A percentile compares a stretch with the other conserved stretches of the same genome.
These are phyloP conservation scores for Coreoperca whiteheadi DNA, from an alignment of 2,113 vertebrate genomes.

Conservation along the genomic window DNA sequence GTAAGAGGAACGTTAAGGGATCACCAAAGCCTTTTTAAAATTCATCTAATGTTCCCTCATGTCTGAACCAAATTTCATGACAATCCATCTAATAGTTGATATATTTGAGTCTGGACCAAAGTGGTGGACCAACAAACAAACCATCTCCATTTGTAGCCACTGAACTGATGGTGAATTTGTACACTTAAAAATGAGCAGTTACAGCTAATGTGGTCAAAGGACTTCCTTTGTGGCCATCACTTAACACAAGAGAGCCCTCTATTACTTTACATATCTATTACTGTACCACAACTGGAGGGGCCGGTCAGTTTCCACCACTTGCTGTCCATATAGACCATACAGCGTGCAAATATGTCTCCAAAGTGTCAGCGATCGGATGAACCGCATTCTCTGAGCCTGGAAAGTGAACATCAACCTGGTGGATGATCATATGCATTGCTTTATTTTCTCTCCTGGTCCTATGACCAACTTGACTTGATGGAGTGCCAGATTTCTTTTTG, in stretches of 20 bases:
- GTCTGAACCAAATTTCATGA: no score
- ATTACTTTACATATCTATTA: neutral
- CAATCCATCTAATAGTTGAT: neutral
- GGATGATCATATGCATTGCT: slow-evolving; percentile 32
- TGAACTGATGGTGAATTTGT: neutral
- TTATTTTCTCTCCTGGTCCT: slow-evolving; percentile 23
- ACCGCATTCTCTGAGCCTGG: slow-evolving; percentile 10
- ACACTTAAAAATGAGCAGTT: neutral
- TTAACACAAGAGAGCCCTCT: neutral
- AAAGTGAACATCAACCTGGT: slow-evolving; percentile 26
- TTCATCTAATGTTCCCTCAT: no score
- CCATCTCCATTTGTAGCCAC: no score
- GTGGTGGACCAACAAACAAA: neutral
- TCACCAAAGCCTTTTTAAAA: no score
- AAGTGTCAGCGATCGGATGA: slow-evolving; percentile 21
- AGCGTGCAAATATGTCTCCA: slow-evolving; percentile 27
- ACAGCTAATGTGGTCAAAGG: neutral
- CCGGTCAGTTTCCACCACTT: slow-evolving; percentile 11
- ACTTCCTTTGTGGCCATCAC: neutral
- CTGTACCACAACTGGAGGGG: neutral
- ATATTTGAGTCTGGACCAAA: slow-evolving; percentile 9
- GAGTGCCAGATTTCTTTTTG: slow-evolving; percentile 34
- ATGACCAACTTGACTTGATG: slow-evolving; percentile 24
- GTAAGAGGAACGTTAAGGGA: no score
- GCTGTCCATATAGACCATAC: neutral